Conservation (phyloP, 2,797 vertebrate species). For the Zenarchopterus dispar region DNA sequence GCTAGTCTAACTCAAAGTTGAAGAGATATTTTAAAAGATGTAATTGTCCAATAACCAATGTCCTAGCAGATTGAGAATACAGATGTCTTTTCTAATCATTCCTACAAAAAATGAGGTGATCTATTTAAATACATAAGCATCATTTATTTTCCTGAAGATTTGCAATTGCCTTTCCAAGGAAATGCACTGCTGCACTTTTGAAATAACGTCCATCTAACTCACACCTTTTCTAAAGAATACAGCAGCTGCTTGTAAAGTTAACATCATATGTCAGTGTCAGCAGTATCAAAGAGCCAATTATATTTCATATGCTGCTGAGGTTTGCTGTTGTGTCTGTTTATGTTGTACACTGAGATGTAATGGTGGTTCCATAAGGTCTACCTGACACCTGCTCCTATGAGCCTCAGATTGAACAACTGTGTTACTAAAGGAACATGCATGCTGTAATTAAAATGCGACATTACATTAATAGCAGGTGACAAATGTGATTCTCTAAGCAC, state of each 20-base stretch:
- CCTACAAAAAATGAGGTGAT: too few relatives aligned
- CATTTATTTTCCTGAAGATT: background rate
- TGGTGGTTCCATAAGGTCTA: conserved; percentile 31
- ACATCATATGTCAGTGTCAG: conserved; percentile 18
- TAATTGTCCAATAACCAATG: too few relatives aligned
- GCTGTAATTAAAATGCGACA: conserved; percentile 48
- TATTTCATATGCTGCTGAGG: conserved; percentile 11
- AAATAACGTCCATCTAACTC: conserved; percentile 4
- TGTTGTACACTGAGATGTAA: conserved; percentile 20
- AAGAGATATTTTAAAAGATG: too few relatives aligned
- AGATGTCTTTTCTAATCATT: too few relatives aligned
- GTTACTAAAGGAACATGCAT: conserved; percentile 23
- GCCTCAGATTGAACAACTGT: conserved; percentile 25
- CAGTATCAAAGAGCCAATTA: conserved; percentile 18
- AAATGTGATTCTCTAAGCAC: conserved; percentile 43
- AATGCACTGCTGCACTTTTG: background rate
- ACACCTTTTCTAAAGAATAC: background rate
- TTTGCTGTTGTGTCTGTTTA: conserved; percentile 23
- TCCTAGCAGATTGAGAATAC: too few relatives aligned
- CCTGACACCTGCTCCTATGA: conserved; percentile 43
- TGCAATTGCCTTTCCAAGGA: background rate
- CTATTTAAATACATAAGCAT: too few relatives aligned
- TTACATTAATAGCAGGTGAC: conserved; percentile 53
- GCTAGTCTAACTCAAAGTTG: too few relatives aligned
- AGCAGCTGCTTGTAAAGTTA: conserved; percentile 18